A percentile compares a stretch with the other conserved stretches of the same genome.
These are phyloP conservation scores for Eira barbara DNA, from an alignment of 2,113 vertebrate species.

Conservation along the genomic window DNA sequence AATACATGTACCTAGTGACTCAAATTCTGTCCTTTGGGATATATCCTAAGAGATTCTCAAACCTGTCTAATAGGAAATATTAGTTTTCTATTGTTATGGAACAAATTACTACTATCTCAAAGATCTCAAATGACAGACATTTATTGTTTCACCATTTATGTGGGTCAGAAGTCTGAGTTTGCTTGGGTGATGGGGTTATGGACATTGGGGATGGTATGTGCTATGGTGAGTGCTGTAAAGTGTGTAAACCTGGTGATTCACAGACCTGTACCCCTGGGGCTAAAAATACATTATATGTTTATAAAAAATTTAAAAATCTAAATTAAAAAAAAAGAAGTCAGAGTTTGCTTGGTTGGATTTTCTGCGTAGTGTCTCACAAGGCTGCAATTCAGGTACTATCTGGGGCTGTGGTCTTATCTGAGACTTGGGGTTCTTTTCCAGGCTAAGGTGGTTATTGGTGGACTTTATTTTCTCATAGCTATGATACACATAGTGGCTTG, in stretches of 20 bases:
- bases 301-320: no score
- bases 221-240: no score
- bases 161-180: background rate
- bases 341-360: background rate
- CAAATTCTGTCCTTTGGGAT: background rate
- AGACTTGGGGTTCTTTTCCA: background rate
- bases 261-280: no score
- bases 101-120: background rate
- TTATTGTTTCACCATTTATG: background rate
- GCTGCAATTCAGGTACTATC: background rate
- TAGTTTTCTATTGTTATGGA: background rate
- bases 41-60: background rate
- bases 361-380: background rate
- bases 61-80: background rate
- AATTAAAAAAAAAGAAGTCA: background rate
- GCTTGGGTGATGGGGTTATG: background rate
- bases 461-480: background rate
- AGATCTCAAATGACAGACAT: background rate
- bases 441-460: background rate
- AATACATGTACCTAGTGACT: background rate
- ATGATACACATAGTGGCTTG: background rate
- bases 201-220: no score
- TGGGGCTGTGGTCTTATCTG: background rate
- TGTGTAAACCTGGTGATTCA: no score
- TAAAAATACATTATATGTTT: no score